Conservation (phyloP, 2,888 invertebrate genomes). For the Campoletis raptor region DNA sequence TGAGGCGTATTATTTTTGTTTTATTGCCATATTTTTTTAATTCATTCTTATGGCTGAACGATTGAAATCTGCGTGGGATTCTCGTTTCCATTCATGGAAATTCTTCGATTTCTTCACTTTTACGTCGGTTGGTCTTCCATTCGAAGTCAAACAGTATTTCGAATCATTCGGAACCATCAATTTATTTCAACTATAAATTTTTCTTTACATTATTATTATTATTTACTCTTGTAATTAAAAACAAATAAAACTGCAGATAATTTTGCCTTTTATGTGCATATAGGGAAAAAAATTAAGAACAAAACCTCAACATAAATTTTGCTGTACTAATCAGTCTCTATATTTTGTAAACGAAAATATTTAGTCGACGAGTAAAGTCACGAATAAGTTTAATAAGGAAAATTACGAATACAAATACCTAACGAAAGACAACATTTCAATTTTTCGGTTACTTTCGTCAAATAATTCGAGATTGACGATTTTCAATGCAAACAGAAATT, state of each 20-base stretch:
- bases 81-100: conserved; percentile 4
- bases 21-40: background rate
- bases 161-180: background rate
- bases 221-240: background rate
- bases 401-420: background rate
- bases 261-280: background rate
- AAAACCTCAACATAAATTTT: too few relatives aligned
- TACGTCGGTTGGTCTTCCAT: background rate
- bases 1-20: background rate
- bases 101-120: background rate
- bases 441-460: background rate
- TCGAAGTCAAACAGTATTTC: background rate
- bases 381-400: background rate
- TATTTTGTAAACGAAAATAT: background rate
- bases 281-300: background rate
- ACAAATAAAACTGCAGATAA: background rate
- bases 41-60: background rate
- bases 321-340: background rate
- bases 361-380: background rate
- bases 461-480: background rate
- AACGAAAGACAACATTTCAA: background rate
- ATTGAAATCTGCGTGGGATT: background rate
- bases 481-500: background rate
- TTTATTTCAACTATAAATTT: background rate
- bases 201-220: background rate